Evolutionary conservation across 2,888 invertebrate species (phyloP), one percentile per base, ranked within the genome.

Genomic region (Ennomos quercinarius): DNA sequence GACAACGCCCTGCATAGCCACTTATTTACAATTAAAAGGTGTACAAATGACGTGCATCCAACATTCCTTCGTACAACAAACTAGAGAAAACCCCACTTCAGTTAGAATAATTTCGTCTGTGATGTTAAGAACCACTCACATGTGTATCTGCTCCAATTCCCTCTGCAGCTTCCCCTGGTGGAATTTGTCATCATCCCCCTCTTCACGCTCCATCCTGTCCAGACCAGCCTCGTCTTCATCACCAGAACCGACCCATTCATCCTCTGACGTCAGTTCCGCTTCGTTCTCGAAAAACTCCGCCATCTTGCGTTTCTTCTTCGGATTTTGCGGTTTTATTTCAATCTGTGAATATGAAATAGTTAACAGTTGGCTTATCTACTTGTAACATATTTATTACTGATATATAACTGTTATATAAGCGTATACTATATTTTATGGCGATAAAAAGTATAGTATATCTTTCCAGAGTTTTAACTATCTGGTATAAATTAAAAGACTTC

Each of bases 241-340:
- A 0, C 95, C 98, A 45, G 97, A 97, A 0, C 95, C 97, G 1
- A 80, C 79, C 95, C 96, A 97, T 68, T 98, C 98, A 2, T 97
- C 97, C 76, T 98, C 98, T 0, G 98, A 97, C 0, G 90, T 90
- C 37, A 99, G 86, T 76, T 98, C 98, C 0, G 98, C 98, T 87
- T 99, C 98, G 40, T 95, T 94, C 69, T 99, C 98, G 53, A 98
- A 93, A 90, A 97, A 99, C 50, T 96, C 96, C 0, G 92, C 84
- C 0, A 93, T 93, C 49, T 94, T 94, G 45, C 91, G 89, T 62
- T 89, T 93, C 66, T 85, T 86, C 63, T 87, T 87, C 1, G 67
- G 66, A 36, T 78, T 81, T 10, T 74, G 69, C 1, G 77, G 72
- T 39, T 80, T 76, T 3, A 89, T 65, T 80, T 83, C 84, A 36